These are phyloP conservation scores for Triplophysa rosa DNA, from an alignment of 2,113 vertebrate species.

Conservation along the genomic window DNA sequence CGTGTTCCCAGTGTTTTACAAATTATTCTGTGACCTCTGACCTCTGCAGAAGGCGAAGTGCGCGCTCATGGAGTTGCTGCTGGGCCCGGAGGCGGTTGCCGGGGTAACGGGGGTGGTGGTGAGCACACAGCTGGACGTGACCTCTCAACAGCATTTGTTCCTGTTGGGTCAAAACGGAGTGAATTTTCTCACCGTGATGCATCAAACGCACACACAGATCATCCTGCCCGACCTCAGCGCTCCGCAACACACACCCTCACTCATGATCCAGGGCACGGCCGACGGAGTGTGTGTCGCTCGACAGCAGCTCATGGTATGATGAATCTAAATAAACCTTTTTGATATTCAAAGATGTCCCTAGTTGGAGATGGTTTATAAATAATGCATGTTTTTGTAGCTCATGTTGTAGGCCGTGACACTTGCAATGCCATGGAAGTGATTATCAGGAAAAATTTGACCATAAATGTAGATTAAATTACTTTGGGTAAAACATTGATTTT, in stretches of 20 bases:
- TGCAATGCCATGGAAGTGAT: background rate
- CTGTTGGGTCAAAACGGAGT: constrained; percentile 76
- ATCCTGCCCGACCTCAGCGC: constrained; percentile 75
- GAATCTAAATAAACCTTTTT: no score
- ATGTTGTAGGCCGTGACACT: no score
- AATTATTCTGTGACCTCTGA: constrained; percentile 3
- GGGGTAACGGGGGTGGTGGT: constrained; percentile 59
- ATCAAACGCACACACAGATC: constrained; percentile 80
- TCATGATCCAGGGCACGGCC: constrained; percentile 77
- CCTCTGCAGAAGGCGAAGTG: constrained; percentile 72
- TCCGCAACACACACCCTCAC: constrained; percentile 70
- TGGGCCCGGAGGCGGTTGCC: constrained; percentile 66
- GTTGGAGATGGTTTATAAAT: no score
- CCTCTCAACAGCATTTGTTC: constrained; percentile 80
- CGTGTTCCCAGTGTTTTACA: background rate
- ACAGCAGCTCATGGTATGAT: constrained; percentile 76
- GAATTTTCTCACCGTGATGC: constrained; percentile 78
- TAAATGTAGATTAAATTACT: no score
- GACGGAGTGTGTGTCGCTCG: constrained; percentile 77
- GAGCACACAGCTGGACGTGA: constrained; percentile 78
- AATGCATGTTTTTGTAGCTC: background rate
- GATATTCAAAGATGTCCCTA: no score
- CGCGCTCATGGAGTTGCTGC: constrained; percentile 75
- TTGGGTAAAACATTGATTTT: background rate
- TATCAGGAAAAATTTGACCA: background rate